These are phyloP conservation scores for Miichthys miiuy DNA, from an alignment of 2,797 vertebrate genomes.

Conservation along the genomic window DNA sequence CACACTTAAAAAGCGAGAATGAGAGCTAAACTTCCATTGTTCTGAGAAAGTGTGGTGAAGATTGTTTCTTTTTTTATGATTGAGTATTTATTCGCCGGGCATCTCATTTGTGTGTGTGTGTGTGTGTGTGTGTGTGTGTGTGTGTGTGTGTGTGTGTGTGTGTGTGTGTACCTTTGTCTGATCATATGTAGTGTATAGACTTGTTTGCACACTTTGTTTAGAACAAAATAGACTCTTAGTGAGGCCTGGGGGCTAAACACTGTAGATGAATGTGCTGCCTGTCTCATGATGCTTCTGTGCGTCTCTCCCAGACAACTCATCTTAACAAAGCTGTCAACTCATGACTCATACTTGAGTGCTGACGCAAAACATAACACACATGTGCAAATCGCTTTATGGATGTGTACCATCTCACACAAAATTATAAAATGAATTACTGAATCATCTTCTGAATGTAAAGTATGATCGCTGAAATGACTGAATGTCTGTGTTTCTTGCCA, in stretches of 20 bases:
- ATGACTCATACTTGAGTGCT: conserved; percentile 25
- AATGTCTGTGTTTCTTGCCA: background rate
- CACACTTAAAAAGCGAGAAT: background rate
- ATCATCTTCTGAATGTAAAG: background rate
- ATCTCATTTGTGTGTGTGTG: background rate
- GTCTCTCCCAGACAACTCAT: conserved; percentile 16
- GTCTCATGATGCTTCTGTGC: conserved; percentile 33
- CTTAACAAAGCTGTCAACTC: conserved; percentile 4
- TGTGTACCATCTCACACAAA: background rate
- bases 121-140: background rate
- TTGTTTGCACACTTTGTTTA: conserved; percentile 10
- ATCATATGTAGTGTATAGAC: background rate
- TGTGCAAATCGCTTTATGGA: background rate
- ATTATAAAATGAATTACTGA: background rate
- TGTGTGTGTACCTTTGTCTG: background rate
- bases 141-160: background rate
- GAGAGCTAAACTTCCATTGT: background rate
- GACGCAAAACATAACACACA: background rate
- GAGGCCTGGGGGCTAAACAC: conserved; percentile 17
- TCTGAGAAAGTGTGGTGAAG: background rate
- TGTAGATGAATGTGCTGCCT: conserved; percentile 9
- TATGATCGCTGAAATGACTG: background rate
- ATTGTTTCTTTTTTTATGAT: background rate
- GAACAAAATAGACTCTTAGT: background rate
- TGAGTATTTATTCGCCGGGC: background rate